Evolutionary conservation across 1,140 invertebrate genomes (phyloP), one percentile per base, ranked within the genome.

Genomic region (Galleria mellonella): DNA sequence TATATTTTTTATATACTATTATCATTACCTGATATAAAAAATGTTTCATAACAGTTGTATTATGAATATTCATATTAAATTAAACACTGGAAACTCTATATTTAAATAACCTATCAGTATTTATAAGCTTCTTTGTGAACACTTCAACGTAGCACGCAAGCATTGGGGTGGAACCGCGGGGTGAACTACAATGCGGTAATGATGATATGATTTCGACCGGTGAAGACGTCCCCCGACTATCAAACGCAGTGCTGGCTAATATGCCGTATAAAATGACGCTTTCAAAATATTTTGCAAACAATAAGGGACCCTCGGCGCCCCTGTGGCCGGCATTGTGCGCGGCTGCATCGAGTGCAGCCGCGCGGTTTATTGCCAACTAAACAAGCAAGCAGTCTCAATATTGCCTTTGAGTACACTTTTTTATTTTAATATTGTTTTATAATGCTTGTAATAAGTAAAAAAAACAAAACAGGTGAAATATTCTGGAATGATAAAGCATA

Each of bases 231-330:
- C 76, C 72, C 67, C 59, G 62, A 68, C 56, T 51, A 70, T 84
- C 81, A 82, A 75, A 75, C 59, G 74, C 81, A 83, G 66, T 52
- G 55, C 61, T 58, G 53, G 57, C 72, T 84, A 84, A 84, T 84
- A 82, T 41, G 64, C 62, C 77, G 76, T 82, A 84, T 82, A 73
- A 82, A 84, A 79, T 81, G 72, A 74, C 61, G 74, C 75, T 81
- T 82, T 84, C 81, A 84, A 65, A 82, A 84, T 82, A 84, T 84
- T 83, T 81, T 76, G 75, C 81, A 82, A 84, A 84, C 81, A 84
- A 84, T 81, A 53, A 52, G 59, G 69, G 62, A 68, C 68, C 75
- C 73, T 78, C 72, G 68, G 45, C 49, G 54, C 66, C 70, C 67
- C 59, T 70, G 71, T 43, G 67, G 62, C 58, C 39, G 17, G 57